Percentiles rank a stretch among this genome's conserved stretches.
Conservation (phyloP, 2,113 vertebrate genomes). For the Mustela nigripes region DNA sequence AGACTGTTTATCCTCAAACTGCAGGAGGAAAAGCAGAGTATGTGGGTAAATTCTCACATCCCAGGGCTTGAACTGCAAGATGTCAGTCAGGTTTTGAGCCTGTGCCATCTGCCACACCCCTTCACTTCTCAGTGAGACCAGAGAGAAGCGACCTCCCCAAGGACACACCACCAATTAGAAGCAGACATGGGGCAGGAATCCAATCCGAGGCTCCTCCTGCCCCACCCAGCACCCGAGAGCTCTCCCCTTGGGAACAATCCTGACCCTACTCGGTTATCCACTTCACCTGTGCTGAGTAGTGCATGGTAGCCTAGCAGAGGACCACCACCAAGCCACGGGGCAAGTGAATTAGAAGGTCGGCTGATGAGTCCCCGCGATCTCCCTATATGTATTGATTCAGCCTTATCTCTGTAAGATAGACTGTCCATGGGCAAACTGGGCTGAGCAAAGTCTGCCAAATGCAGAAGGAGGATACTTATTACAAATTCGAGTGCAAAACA, state of each 20-base stretch:
- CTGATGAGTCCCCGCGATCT: background rate
- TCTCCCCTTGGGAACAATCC: background rate
- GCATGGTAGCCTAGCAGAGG: background rate
- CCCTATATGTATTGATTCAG: background rate
- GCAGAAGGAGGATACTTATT: background rate
- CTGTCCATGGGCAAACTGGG: background rate
- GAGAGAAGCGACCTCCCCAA: background rate
- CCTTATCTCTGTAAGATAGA: background rate
- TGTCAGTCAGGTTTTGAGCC: background rate
- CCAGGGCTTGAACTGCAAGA: background rate
- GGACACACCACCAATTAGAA: background rate
- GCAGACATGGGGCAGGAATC: background rate
- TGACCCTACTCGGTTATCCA: background rate
- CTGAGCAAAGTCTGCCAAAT: constrained; percentile 25
- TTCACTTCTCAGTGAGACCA: background rate
- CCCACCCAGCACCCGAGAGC: too few species aligned
- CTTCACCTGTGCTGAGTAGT: too few species aligned
- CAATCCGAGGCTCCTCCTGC: background rate
- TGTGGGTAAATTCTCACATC: background rate
- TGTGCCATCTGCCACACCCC: background rate
- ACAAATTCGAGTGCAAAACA: background rate
- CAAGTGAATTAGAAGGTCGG: background rate
- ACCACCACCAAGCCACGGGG: background rate
- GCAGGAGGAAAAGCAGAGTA: background rate
- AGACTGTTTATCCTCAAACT: constrained; percentile 4